Percentiles rank a stretch among this genome's conserved stretches.
phyloP scores from a whole-genome alignment of 2,113 vertebrate species.

The Eulemur rufifrons region DNA sequence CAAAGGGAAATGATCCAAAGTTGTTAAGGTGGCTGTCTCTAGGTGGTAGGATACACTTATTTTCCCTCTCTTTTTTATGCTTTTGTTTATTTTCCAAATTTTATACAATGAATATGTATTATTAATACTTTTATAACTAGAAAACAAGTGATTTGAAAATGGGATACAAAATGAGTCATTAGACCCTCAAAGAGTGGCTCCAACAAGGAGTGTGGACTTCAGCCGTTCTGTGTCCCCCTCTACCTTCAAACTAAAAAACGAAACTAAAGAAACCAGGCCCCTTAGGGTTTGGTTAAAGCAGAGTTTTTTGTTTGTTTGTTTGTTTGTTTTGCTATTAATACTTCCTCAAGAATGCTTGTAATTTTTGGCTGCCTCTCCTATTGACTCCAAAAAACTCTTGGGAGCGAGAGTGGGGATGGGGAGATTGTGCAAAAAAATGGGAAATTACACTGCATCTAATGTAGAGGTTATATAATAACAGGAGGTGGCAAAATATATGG shows the following conservation, averaged over 20 bases:
- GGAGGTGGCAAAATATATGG: slow-evolving; percentile 3
- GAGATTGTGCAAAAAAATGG: background rate
- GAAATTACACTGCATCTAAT: background rate
- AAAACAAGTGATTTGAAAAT: slow-evolving; percentile 48
- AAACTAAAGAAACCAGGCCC: background rate
- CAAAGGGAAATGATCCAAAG: background rate
- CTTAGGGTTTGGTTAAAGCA: background rate
- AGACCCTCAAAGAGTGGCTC: background rate
- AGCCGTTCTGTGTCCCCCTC: background rate
- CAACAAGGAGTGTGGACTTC: background rate
- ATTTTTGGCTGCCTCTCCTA: slow-evolving; percentile 14
- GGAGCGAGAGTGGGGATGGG: background rate
- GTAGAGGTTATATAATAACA: background rate
- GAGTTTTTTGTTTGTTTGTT: background rate
- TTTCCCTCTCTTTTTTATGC: background rate
- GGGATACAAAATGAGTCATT: background rate
- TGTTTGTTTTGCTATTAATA: slow-evolving; percentile 10
- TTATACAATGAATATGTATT: background rate
- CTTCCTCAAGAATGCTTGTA: slow-evolving; percentile 36
- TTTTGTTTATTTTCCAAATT: slow-evolving; percentile 20
- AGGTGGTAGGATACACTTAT: background rate
- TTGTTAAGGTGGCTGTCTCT: background rate
- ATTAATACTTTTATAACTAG: slow-evolving; percentile 27
- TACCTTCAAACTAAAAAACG: background rate
- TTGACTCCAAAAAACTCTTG: slow-evolving; percentile 12